phyloP scores from a whole-genome alignment of 2,888 invertebrate genomes.

The Ophion costatus region DNA sequence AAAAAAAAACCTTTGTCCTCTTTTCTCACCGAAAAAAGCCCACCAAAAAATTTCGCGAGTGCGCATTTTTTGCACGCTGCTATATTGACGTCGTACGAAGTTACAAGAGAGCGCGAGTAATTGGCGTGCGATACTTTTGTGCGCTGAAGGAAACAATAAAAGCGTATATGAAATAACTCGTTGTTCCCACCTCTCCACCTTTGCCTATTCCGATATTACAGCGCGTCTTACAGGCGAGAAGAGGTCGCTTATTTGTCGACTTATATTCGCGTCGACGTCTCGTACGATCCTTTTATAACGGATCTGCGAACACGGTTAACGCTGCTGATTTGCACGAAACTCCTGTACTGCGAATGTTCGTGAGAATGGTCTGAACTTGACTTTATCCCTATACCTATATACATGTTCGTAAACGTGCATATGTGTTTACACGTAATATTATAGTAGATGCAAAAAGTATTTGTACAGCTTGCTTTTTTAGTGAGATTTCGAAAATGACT shows the following conservation, averaged over 20 bases:
- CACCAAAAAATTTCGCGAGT: too few relatives aligned
- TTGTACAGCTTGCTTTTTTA: too few relatives aligned
- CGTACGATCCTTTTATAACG: conserved; percentile 58
- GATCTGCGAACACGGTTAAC: conserved; percentile 55
- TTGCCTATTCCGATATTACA: conserved; percentile 31
- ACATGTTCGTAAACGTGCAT: too few relatives aligned
- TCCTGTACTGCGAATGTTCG: conserved; percentile 65
- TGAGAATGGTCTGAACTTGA: conserved; percentile 78
- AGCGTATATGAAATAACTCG: conserved; percentile 53
- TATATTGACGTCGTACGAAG: background rate
- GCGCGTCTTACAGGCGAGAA: conserved; percentile 30
- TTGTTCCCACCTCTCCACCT: conserved; percentile 27
- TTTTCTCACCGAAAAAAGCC: too few relatives aligned
- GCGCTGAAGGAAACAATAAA: conserved; percentile 67
- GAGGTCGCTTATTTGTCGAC: conserved; percentile 10
- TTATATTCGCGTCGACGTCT: conserved; percentile 47
- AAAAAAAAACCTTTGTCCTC: too few relatives aligned
- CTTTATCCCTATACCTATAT: conserved; percentile 44
- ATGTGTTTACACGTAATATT: too few relatives aligned
- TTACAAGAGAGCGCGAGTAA: conserved; percentile 69
- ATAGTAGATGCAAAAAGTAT: too few relatives aligned
- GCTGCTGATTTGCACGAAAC: conserved; percentile 65
- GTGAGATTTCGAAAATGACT: too few relatives aligned
- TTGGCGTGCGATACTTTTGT: conserved; percentile 72
- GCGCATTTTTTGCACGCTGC: conserved; percentile 63